These are phyloP conservation scores for Cassiopea xamachana DNA, from an alignment of 30 jellyfish, hydroid and myxozoan species.

Conservation along the genomic window DNA sequence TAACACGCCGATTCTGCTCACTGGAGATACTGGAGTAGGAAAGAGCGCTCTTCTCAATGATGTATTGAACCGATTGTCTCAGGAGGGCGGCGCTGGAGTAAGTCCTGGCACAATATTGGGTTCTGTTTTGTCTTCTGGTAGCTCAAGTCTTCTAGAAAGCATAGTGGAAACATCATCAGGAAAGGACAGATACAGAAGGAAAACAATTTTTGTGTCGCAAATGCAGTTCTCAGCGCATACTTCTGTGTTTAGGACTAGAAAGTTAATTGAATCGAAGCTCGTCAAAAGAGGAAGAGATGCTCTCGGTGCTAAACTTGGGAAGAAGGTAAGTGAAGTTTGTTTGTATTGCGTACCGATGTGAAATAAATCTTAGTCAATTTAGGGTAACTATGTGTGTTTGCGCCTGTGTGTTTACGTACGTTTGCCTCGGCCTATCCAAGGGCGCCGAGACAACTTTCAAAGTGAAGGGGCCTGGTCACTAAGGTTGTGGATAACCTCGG, in stretches of 20 bases:
- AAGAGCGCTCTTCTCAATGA: constrained; percentile 72
- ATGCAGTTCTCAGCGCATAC: constrained; percentile 85
- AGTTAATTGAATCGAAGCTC: constrained; percentile 67
- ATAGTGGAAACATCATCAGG: constrained; percentile 41
- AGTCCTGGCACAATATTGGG: constrained; percentile 81
- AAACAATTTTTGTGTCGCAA: constrained; percentile 59
- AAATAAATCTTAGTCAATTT: too few species aligned
- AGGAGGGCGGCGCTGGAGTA: constrained; percentile 85
- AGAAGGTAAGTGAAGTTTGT: constrained; percentile 55
- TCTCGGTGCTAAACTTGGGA: constrained; percentile 85
- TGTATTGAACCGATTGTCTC: constrained; percentile 64
- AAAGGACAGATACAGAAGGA: constrained; percentile 34
- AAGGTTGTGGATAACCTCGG: too few species aligned
- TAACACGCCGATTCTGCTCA: constrained; percentile 69
- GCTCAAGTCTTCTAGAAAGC: constrained; percentile 69
- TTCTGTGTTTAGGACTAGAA: constrained; percentile 47
- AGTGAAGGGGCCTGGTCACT: too few species aligned
- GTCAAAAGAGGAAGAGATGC: constrained; percentile 81
- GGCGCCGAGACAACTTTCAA: too few species aligned
- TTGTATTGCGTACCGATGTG: too few species aligned
- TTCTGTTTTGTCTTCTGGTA: constrained; percentile 68
- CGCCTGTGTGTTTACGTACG: too few species aligned
- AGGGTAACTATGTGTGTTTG: too few species aligned
- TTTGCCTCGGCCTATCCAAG: too few species aligned
- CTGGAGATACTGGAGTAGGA: constrained; percentile 88